Percentiles rank a stretch among this genome's conserved stretches.
These are phyloP conservation scores for Sebastolobus altivelis DNA, from an alignment of 2,797 vertebrate species.

Conservation along the genomic window DNA sequence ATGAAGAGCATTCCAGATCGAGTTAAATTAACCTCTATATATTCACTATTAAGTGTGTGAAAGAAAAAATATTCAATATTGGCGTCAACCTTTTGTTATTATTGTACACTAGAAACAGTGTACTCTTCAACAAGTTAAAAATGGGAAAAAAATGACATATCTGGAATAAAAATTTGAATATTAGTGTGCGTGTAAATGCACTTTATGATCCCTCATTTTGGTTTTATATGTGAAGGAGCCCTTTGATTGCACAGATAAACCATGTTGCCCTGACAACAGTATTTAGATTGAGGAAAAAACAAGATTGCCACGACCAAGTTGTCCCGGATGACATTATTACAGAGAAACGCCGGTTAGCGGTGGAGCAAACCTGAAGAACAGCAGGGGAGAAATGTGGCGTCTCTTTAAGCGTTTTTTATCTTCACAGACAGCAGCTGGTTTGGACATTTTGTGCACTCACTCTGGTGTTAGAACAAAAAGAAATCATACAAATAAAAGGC, in stretches of 20 bases:
- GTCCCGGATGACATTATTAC: slow-evolving; percentile 39
- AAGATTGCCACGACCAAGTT: slow-evolving; percentile 1
- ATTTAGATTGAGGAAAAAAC: slow-evolving; percentile 6
- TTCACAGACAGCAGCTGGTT: slow-evolving; percentile 29
- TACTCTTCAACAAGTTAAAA: neutral
- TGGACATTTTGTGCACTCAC: slow-evolving; percentile 6
- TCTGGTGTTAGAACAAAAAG: slow-evolving; percentile 9
- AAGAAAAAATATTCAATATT: neutral
- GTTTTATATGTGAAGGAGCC: slow-evolving; percentile 64
- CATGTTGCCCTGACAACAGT: slow-evolving; percentile 31
- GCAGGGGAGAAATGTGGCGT: neutral
- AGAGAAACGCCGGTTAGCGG: slow-evolving; percentile 7
- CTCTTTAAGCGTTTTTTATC: neutral
- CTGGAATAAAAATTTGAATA: slow-evolving; percentile 7
- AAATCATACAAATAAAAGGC: slow-evolving; percentile 30
- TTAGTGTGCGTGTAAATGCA: slow-evolving; percentile 25
- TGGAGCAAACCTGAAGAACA: neutral
- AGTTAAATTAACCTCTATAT: neutral
- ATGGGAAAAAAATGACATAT: neutral
- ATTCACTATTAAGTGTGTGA: neutral
- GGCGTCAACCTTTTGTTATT: neutral
- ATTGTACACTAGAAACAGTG: neutral
- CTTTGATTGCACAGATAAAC: slow-evolving; percentile 63
- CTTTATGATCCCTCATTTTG: slow-evolving; percentile 50
- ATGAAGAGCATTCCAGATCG: slow-evolving; percentile 9